Evolutionary conservation across 2,797 vertebrate species (phyloP), one percentile per base, ranked within the genome.

Genomic region (Hozukius guyotensis): DNA sequence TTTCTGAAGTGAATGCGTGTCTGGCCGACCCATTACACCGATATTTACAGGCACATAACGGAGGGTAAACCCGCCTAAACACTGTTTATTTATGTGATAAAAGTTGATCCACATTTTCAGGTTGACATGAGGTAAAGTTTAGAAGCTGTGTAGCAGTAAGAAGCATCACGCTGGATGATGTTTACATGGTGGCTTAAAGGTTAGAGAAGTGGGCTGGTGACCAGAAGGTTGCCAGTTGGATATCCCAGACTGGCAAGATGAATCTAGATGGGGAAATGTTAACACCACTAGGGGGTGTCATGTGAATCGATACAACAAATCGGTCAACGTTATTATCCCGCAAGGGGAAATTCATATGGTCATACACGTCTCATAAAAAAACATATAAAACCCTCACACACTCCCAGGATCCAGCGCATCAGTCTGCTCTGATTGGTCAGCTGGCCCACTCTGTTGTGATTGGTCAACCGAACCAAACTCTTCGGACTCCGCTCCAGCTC

Each of bases 1-100:
- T 70, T 73, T 78, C 53, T 55, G 14, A 68, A 68, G 55, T 18
- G 38, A 76, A 24, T 22, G 34, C 4, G 8, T 20, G 52, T 79
- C 49, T 59, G 32, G 52, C 13, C 69, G 18, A 62, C 20, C 31
- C 27, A 59, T 71, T 61, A 38, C 29, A 60, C 32, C 27, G 60
- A 77, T 36, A 31, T 73, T 57, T 69, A 63, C 49, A 32, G 24
- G 46, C 55, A 60, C 32, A 70, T 75, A 74, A 77, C 12, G 20
- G 5, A 69, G 8, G 6, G 20, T 59, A 38, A 75, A 72, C 56
- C 75, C 60, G 32, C 31, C 9, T 59, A 34, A 46, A 49, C 14
- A 22, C 16, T 20, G 42, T 69, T 69, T 49, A 34, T 5, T 52
- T 75, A 9, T 36, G 22, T 46, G 57, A 27, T 77, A 29, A 34